Evolutionary conservation across 1,140 invertebrate genomes (phyloP), one percentile per base, ranked within the genome.

Genomic region (Gryon sp.): DNA sequence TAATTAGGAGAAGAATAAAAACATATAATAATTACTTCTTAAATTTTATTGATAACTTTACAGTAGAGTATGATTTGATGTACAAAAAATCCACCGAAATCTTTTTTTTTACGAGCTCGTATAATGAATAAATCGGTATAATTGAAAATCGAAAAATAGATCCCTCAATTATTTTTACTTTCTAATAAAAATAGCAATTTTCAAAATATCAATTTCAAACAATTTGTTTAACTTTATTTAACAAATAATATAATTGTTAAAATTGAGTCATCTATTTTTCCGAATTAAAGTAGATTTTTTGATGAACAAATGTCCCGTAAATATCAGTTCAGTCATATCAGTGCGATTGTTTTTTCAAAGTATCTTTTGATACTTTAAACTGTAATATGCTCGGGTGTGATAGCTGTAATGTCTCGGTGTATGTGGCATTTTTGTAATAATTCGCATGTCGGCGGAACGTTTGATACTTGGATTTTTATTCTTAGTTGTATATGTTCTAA

Each of bases 401-500:
- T 89, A 88, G 40, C 88, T 89, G 77, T 89, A 88, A 45, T 88
- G 80, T 74, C 85, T 82, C 7, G 80, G 79, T 6, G 59, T 80
- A 12, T 76, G 70, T 53, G 80, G 83, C 81, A 87, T 88, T 24
- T 82, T 78, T 8, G 80, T 84, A 8, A 90, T 86, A 16, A 74
- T 73, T 22, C 85, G 77, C 85, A 88, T 83, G 46, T 90, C 88
- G 4, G 86, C 78, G 5, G 83, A 80, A 40, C 82, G 79, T 52
- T 88, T 87, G 12, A 63, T 26, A 40, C 87, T 88, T 40, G 36
- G 80, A 7, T 88, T 81, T 2, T 19, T 50, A 24, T 88, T 89
- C 66, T 90, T 90, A 11, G 88, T 84, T 14, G 90, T 89, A 83
- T 93, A 94, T 0, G 92, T 93, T 45, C 94, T 90, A 19, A 95